Base-by-base conservation (phyloP, 1,140 invertebrate species). In the Drosophila miranda region DNA sequence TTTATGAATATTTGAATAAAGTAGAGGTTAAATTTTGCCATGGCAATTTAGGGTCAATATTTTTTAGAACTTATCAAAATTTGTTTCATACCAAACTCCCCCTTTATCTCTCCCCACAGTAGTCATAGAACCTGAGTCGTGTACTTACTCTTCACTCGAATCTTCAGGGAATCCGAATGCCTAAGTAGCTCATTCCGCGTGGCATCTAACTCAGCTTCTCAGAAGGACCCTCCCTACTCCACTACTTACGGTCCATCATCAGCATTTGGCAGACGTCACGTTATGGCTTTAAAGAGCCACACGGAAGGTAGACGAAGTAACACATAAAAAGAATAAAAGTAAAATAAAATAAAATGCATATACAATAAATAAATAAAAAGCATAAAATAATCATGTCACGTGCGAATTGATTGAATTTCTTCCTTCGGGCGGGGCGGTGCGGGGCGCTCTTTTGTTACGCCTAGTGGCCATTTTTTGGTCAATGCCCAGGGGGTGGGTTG, bases 381-480 rank as follows among this genome's bases (percentile, higher is more conserved):
- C 79, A 84, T 83, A 79, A 84, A 84, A 84, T 83, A 83, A 83
- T 83, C 80, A 83, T 83, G 80, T 83, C 80, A 83, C 80, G 80
- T 83, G 80, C 80, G 80, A 83, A 79, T 84, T 83, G 80, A 84
- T 84, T 84, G 80, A 84, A 84, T 84, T 83, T 81, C 78, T 63
- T 70, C 51, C 71, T 13, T 48, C 48, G 46, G 67, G 71, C 72
- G 5, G 23, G 23, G 23, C 23, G 21, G 21, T 23, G 21, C 21
- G 21, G 28, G 28, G 28, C 7, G 63, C 72, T 70, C 83, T 80
- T 84, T 84, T 69, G 76, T 74, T 54, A 28, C 45, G 46, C 26
- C 58, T 38, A 41, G 52, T 44, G 59, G 63, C 56, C 54, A 38
- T 45, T 49, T 56, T 75, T 60, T 56, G 44, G 45, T 56, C 63